Conservation (phyloP, 2,113 vertebrate species). For the Trogon melanurus region DNA sequence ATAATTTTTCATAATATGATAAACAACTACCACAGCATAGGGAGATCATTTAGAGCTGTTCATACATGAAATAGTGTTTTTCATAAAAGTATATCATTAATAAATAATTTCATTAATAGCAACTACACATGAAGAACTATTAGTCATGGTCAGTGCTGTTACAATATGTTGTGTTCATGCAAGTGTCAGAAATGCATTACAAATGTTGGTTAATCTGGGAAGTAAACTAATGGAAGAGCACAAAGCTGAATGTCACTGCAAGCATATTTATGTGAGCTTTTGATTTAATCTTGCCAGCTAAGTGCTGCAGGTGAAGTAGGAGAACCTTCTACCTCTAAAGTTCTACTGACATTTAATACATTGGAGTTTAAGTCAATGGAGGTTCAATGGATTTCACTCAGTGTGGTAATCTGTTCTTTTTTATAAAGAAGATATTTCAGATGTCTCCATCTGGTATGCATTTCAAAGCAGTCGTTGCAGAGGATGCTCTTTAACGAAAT, state of each 20-base stretch:
- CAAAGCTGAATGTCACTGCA: conserved; percentile 17
- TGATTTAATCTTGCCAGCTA: conserved; percentile 21
- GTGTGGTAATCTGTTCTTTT: not conserved
- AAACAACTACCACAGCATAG: conserved; percentile 16
- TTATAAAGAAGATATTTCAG: not conserved
- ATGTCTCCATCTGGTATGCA: not conserved
- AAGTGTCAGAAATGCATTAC: conserved; percentile 60
- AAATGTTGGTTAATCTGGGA: conserved; percentile 59
- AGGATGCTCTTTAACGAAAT: not conserved
- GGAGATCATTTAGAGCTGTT: conserved; percentile 2
- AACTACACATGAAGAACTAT: conserved; percentile 1
- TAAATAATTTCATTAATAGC: conserved; percentile 50
- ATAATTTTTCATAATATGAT: conserved; percentile 55
- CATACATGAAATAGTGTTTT: conserved; percentile 51
- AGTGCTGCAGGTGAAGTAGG: conserved; percentile 29
- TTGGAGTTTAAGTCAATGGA: not conserved
- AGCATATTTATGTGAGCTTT: conserved; percentile 32
- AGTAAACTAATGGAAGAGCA: conserved; percentile 25
- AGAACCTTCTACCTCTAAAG: not conserved
- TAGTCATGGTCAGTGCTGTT: not conserved
- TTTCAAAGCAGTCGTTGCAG: not conserved
- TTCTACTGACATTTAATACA: not conserved
- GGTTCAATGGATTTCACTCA: not conserved
- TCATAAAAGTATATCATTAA: conserved; percentile 34
- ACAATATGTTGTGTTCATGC: not conserved